phyloP scores from a whole-genome alignment of 2,888 invertebrate species.

The Selenia dentaria region DNA sequence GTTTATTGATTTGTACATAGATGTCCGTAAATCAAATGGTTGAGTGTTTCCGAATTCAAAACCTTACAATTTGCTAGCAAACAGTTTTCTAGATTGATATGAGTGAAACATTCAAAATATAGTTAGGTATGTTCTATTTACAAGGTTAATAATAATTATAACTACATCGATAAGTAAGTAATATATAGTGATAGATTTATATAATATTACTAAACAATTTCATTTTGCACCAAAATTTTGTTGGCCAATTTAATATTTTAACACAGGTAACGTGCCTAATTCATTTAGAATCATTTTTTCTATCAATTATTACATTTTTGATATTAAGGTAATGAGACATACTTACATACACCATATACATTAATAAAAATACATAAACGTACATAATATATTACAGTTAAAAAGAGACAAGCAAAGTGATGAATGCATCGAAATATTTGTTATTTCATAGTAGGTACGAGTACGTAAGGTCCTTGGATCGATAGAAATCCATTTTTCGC shows the following conservation, averaged over 20 bases:
- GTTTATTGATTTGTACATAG: conserved; percentile 81
- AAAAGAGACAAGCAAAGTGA: too few relatives aligned
- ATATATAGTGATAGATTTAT: conserved; percentile 53
- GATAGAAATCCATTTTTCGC: too few relatives aligned
- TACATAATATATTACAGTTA: too few relatives aligned
- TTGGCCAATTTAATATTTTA: conserved; percentile 49
- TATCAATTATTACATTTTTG: conserved; percentile 4
- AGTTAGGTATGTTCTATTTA: conserved; percentile 70
- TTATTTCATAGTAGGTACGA: too few relatives aligned
- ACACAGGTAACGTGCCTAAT: conserved; percentile 22
- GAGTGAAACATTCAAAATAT: conserved; percentile 81
- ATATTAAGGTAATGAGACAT: conserved; percentile 3
- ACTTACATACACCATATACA: not conserved
- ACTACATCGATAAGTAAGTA: conserved; percentile 52
- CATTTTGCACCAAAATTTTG: conserved; percentile 56
- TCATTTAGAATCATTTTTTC: not conserved
- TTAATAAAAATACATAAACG: not conserved
- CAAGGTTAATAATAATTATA: conserved; percentile 64
- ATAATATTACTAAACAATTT: conserved; percentile 54
- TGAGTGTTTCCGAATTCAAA: conserved; percentile 69
- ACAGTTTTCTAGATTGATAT: conserved; percentile 80
- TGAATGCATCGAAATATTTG: too few relatives aligned
- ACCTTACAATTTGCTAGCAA: conserved; percentile 76
- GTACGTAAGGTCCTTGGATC: too few relatives aligned
- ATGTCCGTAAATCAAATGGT: conserved; percentile 75